These are phyloP conservation scores for Schizopygopsis pylzovi DNA, from an alignment of 2,797 vertebrate species.

Conservation along the genomic window DNA sequence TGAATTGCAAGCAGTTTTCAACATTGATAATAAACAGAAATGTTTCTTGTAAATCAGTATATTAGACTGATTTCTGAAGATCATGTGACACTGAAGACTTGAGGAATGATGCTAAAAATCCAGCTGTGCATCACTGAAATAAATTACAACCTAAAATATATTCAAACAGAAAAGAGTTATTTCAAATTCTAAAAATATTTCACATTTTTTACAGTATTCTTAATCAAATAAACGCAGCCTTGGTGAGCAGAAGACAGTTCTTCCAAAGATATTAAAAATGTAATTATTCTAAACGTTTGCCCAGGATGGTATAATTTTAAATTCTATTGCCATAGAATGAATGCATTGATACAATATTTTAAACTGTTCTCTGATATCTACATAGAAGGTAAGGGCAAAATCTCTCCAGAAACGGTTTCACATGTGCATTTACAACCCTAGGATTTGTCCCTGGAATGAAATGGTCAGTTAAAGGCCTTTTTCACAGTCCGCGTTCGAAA, in stretches of 20 bases:
- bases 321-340: too few relatives aligned
- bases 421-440: too few relatives aligned
- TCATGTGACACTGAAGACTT: conserved; percentile 9
- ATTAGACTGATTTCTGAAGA: neutral
- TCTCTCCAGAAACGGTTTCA: too few relatives aligned
- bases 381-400: too few relatives aligned
- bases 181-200: neutral
- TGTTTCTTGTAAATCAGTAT: neutral
- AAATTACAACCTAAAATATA: neutral
- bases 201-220: too few relatives aligned
- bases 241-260: neutral
- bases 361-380: too few relatives aligned
- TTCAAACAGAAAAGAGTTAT: neutral
- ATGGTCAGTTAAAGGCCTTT: too few relatives aligned
- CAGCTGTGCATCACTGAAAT: neutral
- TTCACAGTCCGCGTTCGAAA: too few relatives aligned
- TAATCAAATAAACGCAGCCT: neutral
- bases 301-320: neutral
- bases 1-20: neutral
- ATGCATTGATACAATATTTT: too few relatives aligned
- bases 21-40: neutral
- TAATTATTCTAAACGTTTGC: neutral
- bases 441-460: too few relatives aligned
- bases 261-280: neutral
- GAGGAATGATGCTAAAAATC: neutral